Base-by-base conservation (phyloP, 2,888 invertebrate genomes). In the Craniophora ligustri region DNA sequence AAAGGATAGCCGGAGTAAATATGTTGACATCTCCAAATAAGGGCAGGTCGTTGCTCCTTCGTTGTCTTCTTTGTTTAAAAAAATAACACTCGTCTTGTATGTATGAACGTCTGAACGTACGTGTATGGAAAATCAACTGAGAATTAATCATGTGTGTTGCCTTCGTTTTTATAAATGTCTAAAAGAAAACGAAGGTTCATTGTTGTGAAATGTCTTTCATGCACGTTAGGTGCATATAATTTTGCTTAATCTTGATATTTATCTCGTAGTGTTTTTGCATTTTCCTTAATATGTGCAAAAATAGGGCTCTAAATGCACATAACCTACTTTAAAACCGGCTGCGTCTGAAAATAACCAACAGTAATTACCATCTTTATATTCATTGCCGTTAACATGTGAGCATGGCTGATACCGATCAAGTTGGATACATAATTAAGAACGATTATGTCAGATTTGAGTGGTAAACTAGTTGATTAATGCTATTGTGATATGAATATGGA, bases 21-120 rank as follows among this genome's bases (percentile, higher is more conserved):
- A 77, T 76, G 84, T 81, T 84, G 84, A 75, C 81, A 86, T 83
- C 76, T 78, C 89, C 90, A 86, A 89, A 90, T 89, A 91, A 86
- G 91, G 91, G 77, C 77, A 81, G 91, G 91, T 89, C 91, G 79
- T 84, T 88, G 90, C 84, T 73, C 91, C 81, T 78, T 56, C 78
- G 63, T 65, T 72, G 73, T 76, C 63, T 78, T 83, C 88, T 90
- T 90, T 91, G 91, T 91, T 91, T 81, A 84, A 88, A 89, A 87
- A 86, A 84, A 82, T 78, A 86, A 86, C 84, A 85, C 85, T 84
- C 83, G 83, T 84, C 84, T 85, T 65, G 65, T 61, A 71, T 62
- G 70, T 72, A 73, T 70, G 67, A 78, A 79, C 76, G 70, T 72
- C 72, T 70, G 67, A 78, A 79, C 76, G 79, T 79, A 85, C 89